These are phyloP conservation scores for Loxodonta africana DNA, from an alignment of 2,113 vertebrate species.

Conservation along the genomic window DNA sequence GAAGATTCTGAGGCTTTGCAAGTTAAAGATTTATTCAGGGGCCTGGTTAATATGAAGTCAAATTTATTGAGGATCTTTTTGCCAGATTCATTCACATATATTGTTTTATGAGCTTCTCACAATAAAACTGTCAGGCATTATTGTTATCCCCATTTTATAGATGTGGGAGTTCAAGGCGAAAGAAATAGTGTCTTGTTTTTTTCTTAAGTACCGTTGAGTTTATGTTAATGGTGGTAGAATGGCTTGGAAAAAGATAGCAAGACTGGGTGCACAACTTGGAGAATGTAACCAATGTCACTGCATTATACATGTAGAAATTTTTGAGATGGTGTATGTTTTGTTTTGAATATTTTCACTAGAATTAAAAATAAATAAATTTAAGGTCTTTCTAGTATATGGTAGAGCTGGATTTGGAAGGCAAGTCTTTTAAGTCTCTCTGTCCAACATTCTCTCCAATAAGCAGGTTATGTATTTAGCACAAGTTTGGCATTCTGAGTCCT, in stretches of 20 bases:
- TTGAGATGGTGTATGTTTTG: too few species aligned
- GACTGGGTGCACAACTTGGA: too few species aligned
- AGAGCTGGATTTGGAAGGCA: background rate
- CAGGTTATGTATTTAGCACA: background rate
- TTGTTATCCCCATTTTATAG: background rate
- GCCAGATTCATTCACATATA: background rate
- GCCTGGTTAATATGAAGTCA: background rate
- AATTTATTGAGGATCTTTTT: background rate
- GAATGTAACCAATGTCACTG: too few species aligned
- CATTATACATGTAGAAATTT: too few species aligned
- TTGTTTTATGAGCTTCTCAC: background rate
- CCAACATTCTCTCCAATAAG: conserved; percentile 11
- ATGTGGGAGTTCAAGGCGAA: background rate
- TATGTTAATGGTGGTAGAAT: background rate
- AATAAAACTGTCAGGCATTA: background rate
- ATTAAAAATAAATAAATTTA: background rate
- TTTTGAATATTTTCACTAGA: too few species aligned
- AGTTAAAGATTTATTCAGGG: conserved; percentile 12
- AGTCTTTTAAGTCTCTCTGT: background rate
- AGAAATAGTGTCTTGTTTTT: background rate
- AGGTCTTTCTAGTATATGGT: too few species aligned
- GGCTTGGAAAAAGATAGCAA: too few species aligned
- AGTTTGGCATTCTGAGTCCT: background rate
- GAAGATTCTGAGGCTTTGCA: background rate
- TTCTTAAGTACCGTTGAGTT: background rate